phyloP scores from a whole-genome alignment of 2,113 vertebrate species.

The Tragelaphus scriptus region DNA sequence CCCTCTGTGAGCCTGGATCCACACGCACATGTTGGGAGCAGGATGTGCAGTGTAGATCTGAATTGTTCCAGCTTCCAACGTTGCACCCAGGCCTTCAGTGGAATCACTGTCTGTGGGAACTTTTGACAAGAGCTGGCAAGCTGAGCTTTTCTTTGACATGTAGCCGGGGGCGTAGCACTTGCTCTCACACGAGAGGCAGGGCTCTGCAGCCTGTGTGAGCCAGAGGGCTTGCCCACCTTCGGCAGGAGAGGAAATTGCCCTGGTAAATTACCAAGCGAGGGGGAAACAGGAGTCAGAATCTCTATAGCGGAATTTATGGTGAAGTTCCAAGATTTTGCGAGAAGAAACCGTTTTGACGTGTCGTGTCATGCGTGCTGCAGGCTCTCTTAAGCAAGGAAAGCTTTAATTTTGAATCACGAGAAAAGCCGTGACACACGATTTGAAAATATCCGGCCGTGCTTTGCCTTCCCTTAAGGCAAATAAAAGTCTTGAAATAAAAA shows the following conservation, averaged over 20 bases:
- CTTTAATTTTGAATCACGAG: slow-evolving; percentile 10
- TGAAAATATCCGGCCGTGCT: slow-evolving; percentile 13
- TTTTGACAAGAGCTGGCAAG: slow-evolving; percentile 58
- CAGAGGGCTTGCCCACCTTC: too few species aligned
- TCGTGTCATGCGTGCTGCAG: not conserved
- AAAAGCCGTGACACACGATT: not conserved
- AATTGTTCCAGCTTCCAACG: not conserved
- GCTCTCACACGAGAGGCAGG: not conserved
- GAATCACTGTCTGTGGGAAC: slow-evolving; percentile 44
- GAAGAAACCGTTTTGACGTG: not conserved
- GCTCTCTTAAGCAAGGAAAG: not conserved
- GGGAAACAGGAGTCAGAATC: not conserved
- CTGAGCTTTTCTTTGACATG: slow-evolving; percentile 60
- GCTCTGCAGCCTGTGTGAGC: not conserved
- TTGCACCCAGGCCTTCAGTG: slow-evolving; percentile 27
- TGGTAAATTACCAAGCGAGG: not conserved
- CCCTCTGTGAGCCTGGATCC: slow-evolving; percentile 19
- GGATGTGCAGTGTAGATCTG: not conserved
- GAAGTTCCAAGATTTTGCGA: not conserved
- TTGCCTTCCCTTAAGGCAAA: slow-evolving; percentile 20
- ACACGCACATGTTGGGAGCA: not conserved
- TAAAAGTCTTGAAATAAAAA: slow-evolving; percentile 20
- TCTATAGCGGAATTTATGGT: not conserved
- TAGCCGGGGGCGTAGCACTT: not conserved
- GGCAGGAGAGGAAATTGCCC: not conserved